Conservation (phyloP, 2,113 vertebrate species). For the Archilochus colubris region DNA sequence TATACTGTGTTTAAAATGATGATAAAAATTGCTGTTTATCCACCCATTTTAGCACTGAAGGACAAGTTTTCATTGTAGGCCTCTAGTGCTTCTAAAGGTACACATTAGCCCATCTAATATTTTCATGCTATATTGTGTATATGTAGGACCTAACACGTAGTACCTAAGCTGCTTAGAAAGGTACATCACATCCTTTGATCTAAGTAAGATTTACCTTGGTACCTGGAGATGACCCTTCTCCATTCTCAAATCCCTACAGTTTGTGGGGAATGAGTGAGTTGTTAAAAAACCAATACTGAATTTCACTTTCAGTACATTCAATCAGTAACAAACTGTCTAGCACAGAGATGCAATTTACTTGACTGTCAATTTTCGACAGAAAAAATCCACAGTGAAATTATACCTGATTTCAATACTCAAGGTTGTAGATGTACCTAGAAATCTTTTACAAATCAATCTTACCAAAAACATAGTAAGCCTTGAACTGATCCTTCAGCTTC, state of each 20-base stretch:
- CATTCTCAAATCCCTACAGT: neutral
- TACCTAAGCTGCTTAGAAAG: neutral
- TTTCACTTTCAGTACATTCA: neutral
- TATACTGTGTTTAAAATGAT: conserved; percentile 31
- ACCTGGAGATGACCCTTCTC: neutral
- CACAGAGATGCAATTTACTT: neutral
- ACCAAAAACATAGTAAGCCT: neutral
- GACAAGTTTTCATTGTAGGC: conserved; percentile 14
- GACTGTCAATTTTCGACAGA: neutral
- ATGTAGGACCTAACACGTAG: neutral
- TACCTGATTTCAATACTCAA: neutral
- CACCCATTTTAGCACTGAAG: neutral
- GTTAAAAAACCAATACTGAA: neutral
- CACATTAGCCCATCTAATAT: neutral
- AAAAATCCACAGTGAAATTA: neutral
- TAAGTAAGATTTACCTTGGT: neutral
- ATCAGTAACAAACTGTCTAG: neutral
- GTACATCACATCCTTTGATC: neutral
- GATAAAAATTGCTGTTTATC: conserved; percentile 42
- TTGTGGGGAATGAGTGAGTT: neutral
- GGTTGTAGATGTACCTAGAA: neutral
- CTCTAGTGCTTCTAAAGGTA: neutral
- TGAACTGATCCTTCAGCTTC: neutral
- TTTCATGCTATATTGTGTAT: neutral
- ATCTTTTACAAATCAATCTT: neutral